Evolutionary conservation across 2,797 vertebrate genomes (phyloP), one percentile per base, ranked within the genome.

Genomic region (Ctenopoma multispine): DNA sequence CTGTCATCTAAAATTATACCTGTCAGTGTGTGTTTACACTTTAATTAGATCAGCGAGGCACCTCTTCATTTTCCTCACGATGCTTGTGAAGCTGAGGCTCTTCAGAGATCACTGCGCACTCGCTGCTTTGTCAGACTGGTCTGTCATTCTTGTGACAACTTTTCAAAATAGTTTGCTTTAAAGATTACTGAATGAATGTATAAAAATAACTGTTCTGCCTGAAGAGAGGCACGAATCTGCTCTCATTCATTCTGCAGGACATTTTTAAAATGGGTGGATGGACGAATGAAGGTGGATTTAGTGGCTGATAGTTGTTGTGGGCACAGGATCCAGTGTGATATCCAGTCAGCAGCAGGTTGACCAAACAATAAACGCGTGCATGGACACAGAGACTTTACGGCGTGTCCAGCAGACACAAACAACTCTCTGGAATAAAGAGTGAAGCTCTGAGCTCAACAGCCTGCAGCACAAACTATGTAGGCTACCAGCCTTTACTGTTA

Each of bases 111-210:
- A 50, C 2, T 6, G 18, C 38, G 57, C 63, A 47, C 69, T 49
- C 43, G 61, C 59, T 53, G 10, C 44, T 49, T 3, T 4, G 8
- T 44, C 15, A 58, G 23, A 31, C 60, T 36, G 46, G 0, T 56
- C 60, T 75, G 53, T 77, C 58, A 47, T 57, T 67, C 53, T 70
- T 54, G 6, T 79, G 64, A 77, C 71, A 79, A 38, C 64, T 64
- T 67, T 72, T 73, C 15, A 18, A 75, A 85, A 81, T 85, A 89
- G 75, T 69, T 73, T 72, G 23, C 48, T 77, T 70, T 70, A 51
- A 85, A 80, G 64, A 60, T n/a, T 29, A 69, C 20, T 34, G 1
- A 31, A 34, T 55, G 40, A 40, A 50, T 29, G 58, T 58, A 44
- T 81, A 68, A 77, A 80, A 80, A 82, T 75, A 82, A 41, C 64